Evolutionary conservation across 2,888 invertebrate species (phyloP).

Genomic region (Cylloceria caligata): DNA sequence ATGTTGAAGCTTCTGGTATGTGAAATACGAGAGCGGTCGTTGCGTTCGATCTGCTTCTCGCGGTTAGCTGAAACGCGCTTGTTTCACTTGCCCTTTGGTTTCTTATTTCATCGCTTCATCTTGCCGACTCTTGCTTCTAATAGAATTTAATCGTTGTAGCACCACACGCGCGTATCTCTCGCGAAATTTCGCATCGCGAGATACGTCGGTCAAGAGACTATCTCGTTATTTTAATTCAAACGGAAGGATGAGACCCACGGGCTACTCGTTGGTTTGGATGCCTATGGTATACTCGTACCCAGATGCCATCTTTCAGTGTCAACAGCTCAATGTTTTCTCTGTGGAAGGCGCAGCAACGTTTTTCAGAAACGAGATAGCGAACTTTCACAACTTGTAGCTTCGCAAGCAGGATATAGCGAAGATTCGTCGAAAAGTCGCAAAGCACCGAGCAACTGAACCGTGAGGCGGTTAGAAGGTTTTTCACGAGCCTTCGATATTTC

Average conservation of each 20-base stretch:
- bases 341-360: conserved; percentile 1
- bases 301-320: neutral
- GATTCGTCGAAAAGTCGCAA: conserved; percentile 39
- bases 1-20: neutral
- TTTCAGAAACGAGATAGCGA: conserved; percentile 58
- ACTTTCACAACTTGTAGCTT: conserved; percentile 60
- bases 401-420: conserved; percentile 47
- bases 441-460: neutral
- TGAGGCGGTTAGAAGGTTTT: conserved; percentile 1
- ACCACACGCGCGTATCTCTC: neutral
- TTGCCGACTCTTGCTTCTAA: conserved; percentile 17
- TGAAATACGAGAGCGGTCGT: conserved; percentile 19
- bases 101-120: conserved; percentile 19
- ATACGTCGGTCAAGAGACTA: neutral
- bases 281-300: neutral
- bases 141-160: neutral
- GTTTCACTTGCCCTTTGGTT: conserved; percentile 51
- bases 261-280: neutral
- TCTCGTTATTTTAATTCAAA: conserved; percentile 18
- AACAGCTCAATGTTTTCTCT: conserved; percentile 13
- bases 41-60: conserved; percentile 57
- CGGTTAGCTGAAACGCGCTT: conserved; percentile 55
- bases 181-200: conserved; percentile 15
- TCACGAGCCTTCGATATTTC: neutral
- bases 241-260: neutral